phyloP scores from a whole-genome alignment of 2,113 vertebrate genomes.

The zebrafish (Danio rerio) region GRCz12tu NC_133191.1:22687001-22687500 shows the following conservation, averaged over 20 bases:
- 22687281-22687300: no score
- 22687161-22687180: constrained; percentile 75
- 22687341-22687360: no score
- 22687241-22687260: neutral
- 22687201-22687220: constrained; percentile 82
- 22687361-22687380: no score
- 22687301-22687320: no score
- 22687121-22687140: constrained; percentile 95
- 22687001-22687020: neutral
- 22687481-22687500: no score
- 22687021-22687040: constrained; percentile 50
- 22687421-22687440: no score
- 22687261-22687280: constrained; percentile 5
- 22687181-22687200: constrained; percentile 78
- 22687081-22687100: constrained; percentile 93
- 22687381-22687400: no score
- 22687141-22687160: constrained; percentile 85
- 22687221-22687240: constrained; percentile 61
- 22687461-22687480: no score
- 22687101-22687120: constrained; percentile 93
- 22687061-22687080: constrained; percentile 94
- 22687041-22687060: constrained; percentile 82
- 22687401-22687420: no score
- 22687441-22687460: no score
- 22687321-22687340: no score